phyloP scores from a whole-genome alignment of 1,140 invertebrate species.

The Notospermus geniculatus region DNA sequence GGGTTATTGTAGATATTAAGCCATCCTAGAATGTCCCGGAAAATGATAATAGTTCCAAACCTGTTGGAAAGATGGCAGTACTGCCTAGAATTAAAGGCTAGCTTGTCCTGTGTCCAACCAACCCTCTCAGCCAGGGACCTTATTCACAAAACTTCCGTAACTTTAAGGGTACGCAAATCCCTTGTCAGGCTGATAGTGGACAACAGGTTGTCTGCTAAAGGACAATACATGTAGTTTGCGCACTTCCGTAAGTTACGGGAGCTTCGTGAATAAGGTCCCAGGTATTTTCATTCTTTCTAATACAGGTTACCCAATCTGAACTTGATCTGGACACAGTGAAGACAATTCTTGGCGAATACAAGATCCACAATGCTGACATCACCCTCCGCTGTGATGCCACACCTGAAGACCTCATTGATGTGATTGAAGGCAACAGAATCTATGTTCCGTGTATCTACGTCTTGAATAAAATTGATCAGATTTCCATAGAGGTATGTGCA shows the following conservation, averaged over 20 bases:
- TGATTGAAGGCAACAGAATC: constrained; percentile 97
- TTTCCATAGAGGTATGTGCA: constrained; percentile 61
- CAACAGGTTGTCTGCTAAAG: too few species aligned
- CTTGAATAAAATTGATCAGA: constrained; percentile 93
- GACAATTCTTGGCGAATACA: constrained; percentile 95
- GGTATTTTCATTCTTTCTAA: constrained; percentile 20
- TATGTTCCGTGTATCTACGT: constrained; percentile 98
- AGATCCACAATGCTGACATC: constrained; percentile 92
- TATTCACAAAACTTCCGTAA: too few species aligned
- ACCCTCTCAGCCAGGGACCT: too few species aligned
- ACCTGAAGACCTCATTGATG: constrained; percentile 96
- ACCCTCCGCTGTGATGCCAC: constrained; percentile 82
- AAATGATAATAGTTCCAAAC: too few species aligned
- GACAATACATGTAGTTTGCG: too few species aligned
- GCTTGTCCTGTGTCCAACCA: too few species aligned
- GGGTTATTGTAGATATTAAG: neutral
- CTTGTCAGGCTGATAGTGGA: too few species aligned
- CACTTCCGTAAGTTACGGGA: too few species aligned
- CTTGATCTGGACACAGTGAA: constrained; percentile 94
- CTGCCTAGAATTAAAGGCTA: too few species aligned
- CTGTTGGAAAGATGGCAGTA: too few species aligned
- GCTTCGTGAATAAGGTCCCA: too few species aligned
- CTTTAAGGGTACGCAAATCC: too few species aligned
- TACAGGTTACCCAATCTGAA: constrained; percentile 83
- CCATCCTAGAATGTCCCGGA: neutral